phyloP scores from a whole-genome alignment of 2,888 invertebrate genomes.

The Drosophila mayaguana region DNA sequence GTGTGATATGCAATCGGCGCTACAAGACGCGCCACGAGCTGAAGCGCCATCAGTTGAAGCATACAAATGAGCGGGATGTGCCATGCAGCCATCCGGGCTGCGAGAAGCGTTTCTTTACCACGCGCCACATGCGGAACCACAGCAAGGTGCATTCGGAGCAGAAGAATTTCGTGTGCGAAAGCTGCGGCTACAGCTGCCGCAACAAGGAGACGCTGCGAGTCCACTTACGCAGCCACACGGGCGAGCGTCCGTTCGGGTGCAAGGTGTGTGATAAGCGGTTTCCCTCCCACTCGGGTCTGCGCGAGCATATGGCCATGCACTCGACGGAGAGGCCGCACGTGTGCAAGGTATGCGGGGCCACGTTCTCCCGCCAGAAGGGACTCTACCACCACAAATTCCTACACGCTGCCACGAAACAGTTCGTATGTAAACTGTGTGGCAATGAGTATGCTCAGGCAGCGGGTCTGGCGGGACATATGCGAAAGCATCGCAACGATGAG shows the following conservation, averaged over 20 bases:
- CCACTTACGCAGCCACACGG: slow-evolving; percentile 78
- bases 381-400: slow-evolving; percentile 80
- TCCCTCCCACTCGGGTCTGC: slow-evolving; percentile 73
- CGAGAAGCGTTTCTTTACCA: slow-evolving; percentile 73
- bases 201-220: slow-evolving; percentile 76
- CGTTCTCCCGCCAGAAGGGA: slow-evolving; percentile 79
- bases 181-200: slow-evolving; percentile 78
- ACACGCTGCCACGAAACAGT: slow-evolving; percentile 76
- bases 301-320: slow-evolving; percentile 81
- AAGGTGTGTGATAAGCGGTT: slow-evolving; percentile 74
- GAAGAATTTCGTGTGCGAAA: slow-evolving; percentile 80
- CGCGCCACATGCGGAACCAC: slow-evolving; percentile 72
- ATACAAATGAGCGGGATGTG: slow-evolving; percentile 70
- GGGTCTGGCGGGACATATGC: slow-evolving; percentile 83
- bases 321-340: slow-evolving; percentile 76
- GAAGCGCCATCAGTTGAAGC: slow-evolving; percentile 72
- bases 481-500: slow-evolving; percentile 76
- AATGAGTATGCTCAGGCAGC: slow-evolving; percentile 82
- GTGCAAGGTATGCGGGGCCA: slow-evolving; percentile 74
- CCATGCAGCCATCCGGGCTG: slow-evolving; percentile 72
- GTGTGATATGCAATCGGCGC: slow-evolving; percentile 64
- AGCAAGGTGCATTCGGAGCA: slow-evolving; percentile 71
- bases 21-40: slow-evolving; percentile 75
- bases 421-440: slow-evolving; percentile 81
- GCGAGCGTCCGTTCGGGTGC: slow-evolving; percentile 79